Base-by-base conservation (phyloP, 2,888 invertebrate genomes). In the Heliconius hortense region DNA sequence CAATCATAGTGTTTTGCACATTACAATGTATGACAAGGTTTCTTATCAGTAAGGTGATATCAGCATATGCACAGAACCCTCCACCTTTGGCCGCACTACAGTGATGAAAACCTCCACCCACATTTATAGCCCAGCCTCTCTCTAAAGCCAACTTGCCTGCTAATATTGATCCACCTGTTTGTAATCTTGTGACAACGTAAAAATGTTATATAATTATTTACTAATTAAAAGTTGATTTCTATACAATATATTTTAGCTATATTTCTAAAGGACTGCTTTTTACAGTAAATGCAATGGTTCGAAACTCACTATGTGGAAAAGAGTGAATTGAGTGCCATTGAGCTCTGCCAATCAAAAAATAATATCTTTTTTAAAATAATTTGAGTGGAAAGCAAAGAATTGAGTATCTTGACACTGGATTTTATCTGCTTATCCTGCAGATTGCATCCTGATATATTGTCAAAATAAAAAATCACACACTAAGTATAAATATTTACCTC, bases 81-180 rank as follows among this genome's bases (percentile, higher is more conserved):
- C 97, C 97, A 4, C 98, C 98, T 75, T 91, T 92, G 74, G 95
- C 92, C 0, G 95, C 94, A 79, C 96, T 96, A 87, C 98, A 98
- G 87, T 98, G 98, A 89, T 98, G 98, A 89, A 98, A 98, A 0
- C 98, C 98, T 18, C 97, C 98, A 0, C 98, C 98, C 35, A 98
- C 95, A 87, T 98, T 98, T 78, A 98, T 97, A 0, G 98, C 96
- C 97, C 98, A 98, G 4, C 97, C 97, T 60, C 96, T 90, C 80
- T 97, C 96, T 62, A 98, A 81, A 0, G 98, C 98, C 76, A 98
- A 86, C 87, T 97, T 96, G 0, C 97, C 98, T 0, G 97, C 97
- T 81, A 98, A 87, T 72, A 98, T 95, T 1, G 97, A 96, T 0
- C 98, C 97, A 1, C 98, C 97, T 0, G 97, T 97, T 90, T 97